Evolutionary conservation across 2,797 vertebrate species (phyloP), one percentile per base, ranked within the genome.

Genomic region (Amblyraja radiata): DNA sequence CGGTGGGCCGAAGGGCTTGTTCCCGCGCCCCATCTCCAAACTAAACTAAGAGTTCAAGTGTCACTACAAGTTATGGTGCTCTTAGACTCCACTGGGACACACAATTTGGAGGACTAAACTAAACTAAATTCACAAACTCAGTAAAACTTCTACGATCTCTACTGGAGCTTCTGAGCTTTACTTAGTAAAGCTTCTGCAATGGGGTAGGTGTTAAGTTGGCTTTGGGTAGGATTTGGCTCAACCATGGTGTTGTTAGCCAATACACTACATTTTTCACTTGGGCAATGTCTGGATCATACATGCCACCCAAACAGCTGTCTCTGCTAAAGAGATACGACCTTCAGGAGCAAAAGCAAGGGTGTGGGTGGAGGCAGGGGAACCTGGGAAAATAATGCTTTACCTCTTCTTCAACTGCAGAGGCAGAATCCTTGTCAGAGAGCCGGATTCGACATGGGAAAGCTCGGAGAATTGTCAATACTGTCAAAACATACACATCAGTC

Each of bases 381-480:
- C 9, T 84, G 54, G 84, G 63, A 88, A 65, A 68, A 88, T 7
- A 88, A 14, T 0, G 9, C 39, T 76, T 96, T 94, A 98, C 98
- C 98, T 99, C 98, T 94, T 99, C 98, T 94, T 99, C 98, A 0
- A 97, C 96, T 0, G 97, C 95, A 0, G 97, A 96, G 0, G 98
- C 98, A 0, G 96, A 93, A 0, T 98, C 98, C 0, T 95, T 95
- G 23, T 99, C 98, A 0, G 96, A 98, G 88, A 99, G 95, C 93
- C 98, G 96, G 18, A 97, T 98, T 93, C 98, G 97, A 95, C 98
- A 99, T 0, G 98, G 98, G 94, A 99, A 99, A 9, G 98, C 98
- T 94, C 98, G 95, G 10, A 99, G 96, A 79, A 99, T 98, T 0
- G 98, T 99, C 94, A 99, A 95, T 96, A 99, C 98, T 99, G 96